Evolutionary conservation across 2,888 invertebrate genomes (phyloP).

Genomic region (Aspidapion aeneum): DNA sequence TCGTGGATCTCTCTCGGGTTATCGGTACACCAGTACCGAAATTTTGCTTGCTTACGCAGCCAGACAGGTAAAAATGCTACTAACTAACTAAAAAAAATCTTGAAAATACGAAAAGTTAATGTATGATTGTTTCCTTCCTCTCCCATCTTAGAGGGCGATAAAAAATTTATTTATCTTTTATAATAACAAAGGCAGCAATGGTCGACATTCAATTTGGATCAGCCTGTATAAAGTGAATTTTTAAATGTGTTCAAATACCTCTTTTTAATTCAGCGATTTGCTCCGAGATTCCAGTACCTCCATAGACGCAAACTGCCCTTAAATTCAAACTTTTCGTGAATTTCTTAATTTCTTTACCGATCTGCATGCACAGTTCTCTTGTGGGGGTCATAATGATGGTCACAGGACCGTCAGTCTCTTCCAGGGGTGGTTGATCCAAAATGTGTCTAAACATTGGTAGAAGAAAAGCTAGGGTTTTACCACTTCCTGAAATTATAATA

Average conservation of each 20-base stretch:
- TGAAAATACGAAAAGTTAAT: too few relatives aligned
- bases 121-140: too few relatives aligned
- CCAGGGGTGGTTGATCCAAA: slow-evolving; percentile 88
- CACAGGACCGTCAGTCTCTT: slow-evolving; percentile 96
- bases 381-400: slow-evolving; percentile 98
- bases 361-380: slow-evolving; percentile 97
- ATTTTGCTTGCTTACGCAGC: too few relatives aligned
- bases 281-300: slow-evolving; percentile 95
- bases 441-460: slow-evolving; percentile 98
- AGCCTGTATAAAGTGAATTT: background rate
- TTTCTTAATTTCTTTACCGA: slow-evolving; percentile 91
- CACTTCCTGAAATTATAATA: slow-evolving; percentile 60
- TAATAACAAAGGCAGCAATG: too few relatives aligned
- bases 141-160: too few relatives aligned
- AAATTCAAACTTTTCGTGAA: slow-evolving; percentile 87
- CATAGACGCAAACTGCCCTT: slow-evolving; percentile 94
- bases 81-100: too few relatives aligned
- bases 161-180: too few relatives aligned
- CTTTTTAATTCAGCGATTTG: slow-evolving; percentile 92
- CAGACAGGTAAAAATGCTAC: too few relatives aligned
- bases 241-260: slow-evolving; percentile 54
- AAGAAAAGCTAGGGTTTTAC: slow-evolving; percentile 97
- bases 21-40: too few relatives aligned
- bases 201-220: too few relatives aligned
- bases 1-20: too few relatives aligned